Conservation (phyloP, 1,140 invertebrate species). For the Trachymyrmex septentrionalis region DNA sequence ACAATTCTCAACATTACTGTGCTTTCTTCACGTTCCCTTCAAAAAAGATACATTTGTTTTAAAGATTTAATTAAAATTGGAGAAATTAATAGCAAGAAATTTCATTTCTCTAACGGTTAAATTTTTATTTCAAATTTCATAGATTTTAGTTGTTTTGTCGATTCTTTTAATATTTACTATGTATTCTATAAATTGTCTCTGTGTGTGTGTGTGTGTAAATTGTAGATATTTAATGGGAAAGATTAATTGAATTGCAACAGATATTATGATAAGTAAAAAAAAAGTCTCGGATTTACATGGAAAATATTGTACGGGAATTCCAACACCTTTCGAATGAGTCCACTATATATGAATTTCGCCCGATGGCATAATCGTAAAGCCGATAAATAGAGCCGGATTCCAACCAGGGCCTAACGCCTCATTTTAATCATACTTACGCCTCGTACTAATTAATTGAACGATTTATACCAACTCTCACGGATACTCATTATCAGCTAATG, state of each 20-base stretch:
- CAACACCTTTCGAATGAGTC: constrained; percentile 40
- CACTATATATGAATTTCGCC: constrained; percentile 68
- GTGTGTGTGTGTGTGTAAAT: not conserved
- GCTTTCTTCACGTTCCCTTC: not conserved
- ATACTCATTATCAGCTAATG: constrained; percentile 29
- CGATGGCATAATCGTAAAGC: constrained; percentile 67
- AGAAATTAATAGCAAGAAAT: not conserved
- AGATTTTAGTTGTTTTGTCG: not conserved
- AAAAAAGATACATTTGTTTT: not conserved
- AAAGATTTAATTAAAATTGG: not conserved
- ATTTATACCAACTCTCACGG: not conserved
- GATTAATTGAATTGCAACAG: not conserved
- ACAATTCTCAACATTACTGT: not conserved
- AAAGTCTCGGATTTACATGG: not conserved
- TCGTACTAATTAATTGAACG: constrained; percentile 61
- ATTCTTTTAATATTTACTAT: not conserved
- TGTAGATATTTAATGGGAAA: not conserved
- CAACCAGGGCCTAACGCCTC: constrained; percentile 56
- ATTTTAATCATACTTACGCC: constrained; percentile 72
- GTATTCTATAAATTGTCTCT: not conserved
- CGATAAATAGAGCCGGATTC: constrained; percentile 75
- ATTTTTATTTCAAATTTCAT: not conserved
- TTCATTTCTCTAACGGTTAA: not conserved
- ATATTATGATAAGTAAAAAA: not conserved
- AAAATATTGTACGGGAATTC: constrained; percentile 5